phyloP scores from a whole-genome alignment of 2,113 vertebrate species.

The Emydura subglobosa region DNA sequence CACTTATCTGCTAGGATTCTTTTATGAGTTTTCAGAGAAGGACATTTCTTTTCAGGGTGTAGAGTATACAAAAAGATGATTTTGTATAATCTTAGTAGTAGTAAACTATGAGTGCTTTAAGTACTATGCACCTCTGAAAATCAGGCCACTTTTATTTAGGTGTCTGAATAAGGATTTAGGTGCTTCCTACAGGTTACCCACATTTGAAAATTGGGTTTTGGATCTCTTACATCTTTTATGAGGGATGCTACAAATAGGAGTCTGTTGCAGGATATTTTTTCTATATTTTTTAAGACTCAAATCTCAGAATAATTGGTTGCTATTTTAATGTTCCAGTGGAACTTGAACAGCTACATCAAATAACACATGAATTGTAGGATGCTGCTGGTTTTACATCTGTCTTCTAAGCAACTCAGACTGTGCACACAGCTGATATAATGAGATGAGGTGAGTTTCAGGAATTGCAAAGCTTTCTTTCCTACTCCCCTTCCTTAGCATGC shows the following conservation, averaged over 20 bases:
- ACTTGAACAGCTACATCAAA: neutral
- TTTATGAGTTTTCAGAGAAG: slow-evolving; percentile 8
- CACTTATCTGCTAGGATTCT: slow-evolving; percentile 18
- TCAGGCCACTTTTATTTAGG: neutral
- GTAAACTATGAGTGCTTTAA: neutral
- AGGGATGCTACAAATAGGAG: neutral
- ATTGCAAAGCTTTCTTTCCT: neutral
- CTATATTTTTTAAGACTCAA: neutral
- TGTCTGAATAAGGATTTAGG: neutral
- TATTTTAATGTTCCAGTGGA: slow-evolving; percentile 9
- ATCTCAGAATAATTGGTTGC: neutral
- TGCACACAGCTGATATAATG: neutral
- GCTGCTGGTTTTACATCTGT: neutral
- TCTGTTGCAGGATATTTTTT: neutral
- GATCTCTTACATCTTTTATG: neutral
- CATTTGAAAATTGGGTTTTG: neutral
- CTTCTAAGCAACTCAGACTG: neutral
- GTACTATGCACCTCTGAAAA: slow-evolving; percentile 33
- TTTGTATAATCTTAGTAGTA: slow-evolving; percentile 33
- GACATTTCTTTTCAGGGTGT: slow-evolving; percentile 8
- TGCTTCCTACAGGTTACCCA: neutral
- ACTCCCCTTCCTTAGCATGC: neutral
- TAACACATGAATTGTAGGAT: neutral
- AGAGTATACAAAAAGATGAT: slow-evolving; percentile 39
- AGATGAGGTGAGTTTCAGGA: neutral